A percentile compares a stretch with the other conserved stretches of the same genome.
These are phyloP conservation scores for Pitangus sulphuratus DNA, from an alignment of 2,797 vertebrate species.

Conservation along the genomic window DNA sequence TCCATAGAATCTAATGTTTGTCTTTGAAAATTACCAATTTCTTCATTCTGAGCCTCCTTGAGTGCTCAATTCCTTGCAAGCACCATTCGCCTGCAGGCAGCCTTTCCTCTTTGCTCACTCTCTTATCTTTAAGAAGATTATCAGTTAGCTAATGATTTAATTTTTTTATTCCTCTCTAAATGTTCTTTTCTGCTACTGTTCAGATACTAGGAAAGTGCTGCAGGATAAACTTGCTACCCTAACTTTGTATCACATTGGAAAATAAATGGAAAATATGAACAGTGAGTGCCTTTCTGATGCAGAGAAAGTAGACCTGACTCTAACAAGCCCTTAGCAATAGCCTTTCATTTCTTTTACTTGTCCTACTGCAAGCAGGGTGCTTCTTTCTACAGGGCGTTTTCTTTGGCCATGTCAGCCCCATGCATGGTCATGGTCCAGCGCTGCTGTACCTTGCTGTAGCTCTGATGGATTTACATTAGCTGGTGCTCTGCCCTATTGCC, in stretches of 20 bases:
- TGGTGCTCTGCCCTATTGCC: neutral
- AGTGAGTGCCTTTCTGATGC: neutral
- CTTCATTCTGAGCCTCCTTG: neutral
- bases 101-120: neutral
- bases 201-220: neutral
- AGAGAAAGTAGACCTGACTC: neutral
- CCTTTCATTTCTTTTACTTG: neutral
- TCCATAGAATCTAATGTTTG: neutral
- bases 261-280: neutral
- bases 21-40: slow-evolving; percentile 18
- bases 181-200: neutral
- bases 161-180: neutral
- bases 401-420: neutral
- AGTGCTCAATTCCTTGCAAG: neutral
- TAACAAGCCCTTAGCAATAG: neutral
- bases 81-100: neutral
- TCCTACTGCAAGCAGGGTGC: neutral
- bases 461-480: neutral
- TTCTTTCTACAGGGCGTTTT: neutral
- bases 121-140: neutral
- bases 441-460: neutral
- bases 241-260: neutral
- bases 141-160: neutral
- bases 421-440: too few species aligned
- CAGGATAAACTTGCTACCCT: neutral